Evolutionary conservation across 2,797 vertebrate species (phyloP), one percentile per base, ranked within the genome.

Genomic region (Okamejei kenojei): DNA sequence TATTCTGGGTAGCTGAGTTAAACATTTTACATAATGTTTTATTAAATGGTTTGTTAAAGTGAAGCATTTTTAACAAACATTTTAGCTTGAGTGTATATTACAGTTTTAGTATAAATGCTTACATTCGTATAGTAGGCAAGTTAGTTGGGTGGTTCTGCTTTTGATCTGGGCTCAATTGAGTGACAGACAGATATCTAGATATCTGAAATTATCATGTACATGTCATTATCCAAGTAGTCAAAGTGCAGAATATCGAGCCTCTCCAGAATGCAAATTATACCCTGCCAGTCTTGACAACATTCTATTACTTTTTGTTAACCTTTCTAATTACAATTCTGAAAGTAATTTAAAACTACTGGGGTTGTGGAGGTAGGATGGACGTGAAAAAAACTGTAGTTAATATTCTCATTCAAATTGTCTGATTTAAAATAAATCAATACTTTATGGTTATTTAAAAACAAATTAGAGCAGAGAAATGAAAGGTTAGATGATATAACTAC

Each of bases 401-500:
- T 88, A 61, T 68, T 88, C 61, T 35, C n/a, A 61, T 61, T 61
- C 65, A 65, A 68, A 68, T n/a, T 0, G n/a, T 88, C n/a, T 88
- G n/a, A 88, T 88, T n/a, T 86, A 32, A 88, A 65, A 61, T 21
- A 88, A 88, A 35, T 88, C 61, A 88, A 35, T 88, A 68, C 9
- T 35, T 88, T 63, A 35, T 35, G 63, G 84, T 88, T 88, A 35
- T 32, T 88, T 65, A 68, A 68, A 29, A 68, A 35, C 7, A 68
- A 35, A 88, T 86, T 63, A 86, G 63, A 29, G 5, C 61, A 17
- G 58, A 7, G 58, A 65, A 86, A 63, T 32, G 8, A 65, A 65
- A 88, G 58, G 61, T 65, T 65, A 65, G 84, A 65, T 88, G 23
- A 61, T 13, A 61, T 61, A 32, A 68, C 63, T 65, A 32, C n/a